Evolutionary conservation across 2,797 vertebrate genomes (phyloP), one percentile per base, ranked within the genome.

Genomic region (Arremon aurantiirostris): DNA sequence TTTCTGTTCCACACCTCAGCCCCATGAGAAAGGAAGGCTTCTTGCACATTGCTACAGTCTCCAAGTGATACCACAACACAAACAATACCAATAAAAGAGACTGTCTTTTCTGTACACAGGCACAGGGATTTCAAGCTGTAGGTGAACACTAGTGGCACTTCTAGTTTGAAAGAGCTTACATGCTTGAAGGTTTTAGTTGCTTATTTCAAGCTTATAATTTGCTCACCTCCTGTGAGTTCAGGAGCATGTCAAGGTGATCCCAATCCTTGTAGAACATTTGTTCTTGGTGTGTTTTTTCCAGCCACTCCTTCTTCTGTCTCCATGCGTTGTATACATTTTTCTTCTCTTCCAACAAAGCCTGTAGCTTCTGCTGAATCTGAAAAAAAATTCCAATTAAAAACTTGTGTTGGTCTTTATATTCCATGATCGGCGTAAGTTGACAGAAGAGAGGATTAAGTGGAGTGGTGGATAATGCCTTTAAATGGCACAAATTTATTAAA

Each of bases 231-330:
- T 99, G 98, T 3, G 98, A 98, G 42, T 95, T 98, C 77, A 98
- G 97, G 35, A 97, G 98, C 95, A 97, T 98, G 56, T 98, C 98
- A 93, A 99, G 95, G 95, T 97, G 97, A 86, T 95, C 93, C 3
- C 97, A 97, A 16, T 99, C 98, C 91, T 98, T 98, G 97, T 98
- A 98, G 97, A 99, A 99, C 55, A 97, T 90, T 94, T 99, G 98
- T 94, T 99, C 98, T 95, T 94, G 96, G 72, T 98, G 97, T 14
- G 95, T 82, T 63, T 94, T 97, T 70, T 98, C 98, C 68, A 99
- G 86, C 97, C 98, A 98, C 83, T 94, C 93, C 49, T 98, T 98
- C 70, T 98, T 98, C 77, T 82, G 79, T 39, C 96, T 97, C 99
- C 99, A 99, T 82, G 97, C 97, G 64, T 86, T 85, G 91, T 98